Percentiles rank a stretch among this genome's conserved stretches.
These are phyloP conservation scores for Pungitius pungitius DNA, from an alignment of 2,113 vertebrate genomes.

Conservation along the genomic window DNA sequence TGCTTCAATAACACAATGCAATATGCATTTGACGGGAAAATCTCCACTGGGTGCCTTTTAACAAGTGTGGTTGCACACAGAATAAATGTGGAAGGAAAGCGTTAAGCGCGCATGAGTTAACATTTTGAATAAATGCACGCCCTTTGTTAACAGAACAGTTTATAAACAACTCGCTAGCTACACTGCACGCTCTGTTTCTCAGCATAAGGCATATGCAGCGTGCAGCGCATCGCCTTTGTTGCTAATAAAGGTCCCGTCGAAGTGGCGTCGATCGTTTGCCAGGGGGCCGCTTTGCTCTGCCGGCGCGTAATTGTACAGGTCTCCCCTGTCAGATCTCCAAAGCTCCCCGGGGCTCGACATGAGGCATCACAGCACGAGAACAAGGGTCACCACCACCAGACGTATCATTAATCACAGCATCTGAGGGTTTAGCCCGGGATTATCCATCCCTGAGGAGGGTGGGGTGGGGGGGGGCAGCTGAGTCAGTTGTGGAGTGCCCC, in stretches of 20 bases:
- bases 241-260: constrained; percentile 68
- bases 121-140: constrained; percentile 22
- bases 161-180: constrained; percentile 17
- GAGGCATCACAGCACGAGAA: constrained; percentile 67
- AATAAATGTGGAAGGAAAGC: constrained; percentile 25
- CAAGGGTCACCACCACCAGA: constrained; percentile 68
- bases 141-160: background rate
- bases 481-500: constrained; percentile 57
- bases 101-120: constrained; percentile 20
- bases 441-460: constrained; percentile 62
- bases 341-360: constrained; percentile 55
- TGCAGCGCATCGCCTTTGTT: constrained; percentile 27
- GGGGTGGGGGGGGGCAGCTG: constrained; percentile 47
- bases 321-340: constrained; percentile 57
- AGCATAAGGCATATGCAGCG: constrained; percentile 24
- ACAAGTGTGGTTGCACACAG: constrained; percentile 10
- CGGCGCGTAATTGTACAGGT: constrained; percentile 70
- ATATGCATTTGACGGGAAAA: constrained; percentile 2
- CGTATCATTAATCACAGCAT: constrained; percentile 76
- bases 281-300: constrained; percentile 63
- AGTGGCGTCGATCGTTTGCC: constrained; percentile 51
- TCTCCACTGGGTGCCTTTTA: background rate
- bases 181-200: constrained; percentile 33
- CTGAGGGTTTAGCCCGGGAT: constrained; percentile 68
- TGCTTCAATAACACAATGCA: background rate